Evolutionary conservation across 1,140 invertebrate genomes (phyloP).

Genomic region (Diuraphis noxia): DNA sequence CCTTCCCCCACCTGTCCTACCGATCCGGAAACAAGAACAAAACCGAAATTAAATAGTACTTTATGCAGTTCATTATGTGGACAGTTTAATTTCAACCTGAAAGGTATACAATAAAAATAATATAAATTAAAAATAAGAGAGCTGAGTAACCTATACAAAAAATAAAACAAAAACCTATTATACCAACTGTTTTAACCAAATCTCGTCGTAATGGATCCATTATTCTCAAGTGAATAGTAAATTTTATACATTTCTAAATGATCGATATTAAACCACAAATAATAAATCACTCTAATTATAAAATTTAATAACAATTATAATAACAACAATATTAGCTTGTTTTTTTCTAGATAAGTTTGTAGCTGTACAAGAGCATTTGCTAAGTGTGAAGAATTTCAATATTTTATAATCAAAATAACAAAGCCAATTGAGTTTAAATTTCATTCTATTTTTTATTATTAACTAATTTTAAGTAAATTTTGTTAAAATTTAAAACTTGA

Average conservation of each 20-base stretch:
- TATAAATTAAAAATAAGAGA: neutral
- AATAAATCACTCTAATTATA: neutral
- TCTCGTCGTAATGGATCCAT: neutral
- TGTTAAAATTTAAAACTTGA: neutral
- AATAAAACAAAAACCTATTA: neutral
- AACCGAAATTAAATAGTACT: neutral
- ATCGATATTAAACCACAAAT: neutral
- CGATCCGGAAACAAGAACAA: neutral
- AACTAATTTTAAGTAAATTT: neutral
- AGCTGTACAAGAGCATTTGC: neutral
- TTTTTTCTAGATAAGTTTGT: neutral
- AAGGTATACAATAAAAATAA: neutral
- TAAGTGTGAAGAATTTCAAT: neutral
- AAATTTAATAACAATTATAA: neutral
- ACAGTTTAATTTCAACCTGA: neutral
- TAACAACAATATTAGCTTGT: neutral
- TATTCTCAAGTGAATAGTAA: neutral
- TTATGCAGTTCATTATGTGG: neutral
- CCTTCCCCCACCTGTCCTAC: neutral
- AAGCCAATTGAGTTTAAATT: neutral
- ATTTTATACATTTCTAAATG: neutral
- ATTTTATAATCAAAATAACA: neutral
- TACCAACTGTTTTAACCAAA: neutral
- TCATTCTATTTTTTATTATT: conserved; percentile 2
- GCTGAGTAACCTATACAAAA: neutral